These are phyloP conservation scores for Ericerus pela DNA, from an alignment of 1,140 invertebrate species.

Conservation along the genomic window DNA sequence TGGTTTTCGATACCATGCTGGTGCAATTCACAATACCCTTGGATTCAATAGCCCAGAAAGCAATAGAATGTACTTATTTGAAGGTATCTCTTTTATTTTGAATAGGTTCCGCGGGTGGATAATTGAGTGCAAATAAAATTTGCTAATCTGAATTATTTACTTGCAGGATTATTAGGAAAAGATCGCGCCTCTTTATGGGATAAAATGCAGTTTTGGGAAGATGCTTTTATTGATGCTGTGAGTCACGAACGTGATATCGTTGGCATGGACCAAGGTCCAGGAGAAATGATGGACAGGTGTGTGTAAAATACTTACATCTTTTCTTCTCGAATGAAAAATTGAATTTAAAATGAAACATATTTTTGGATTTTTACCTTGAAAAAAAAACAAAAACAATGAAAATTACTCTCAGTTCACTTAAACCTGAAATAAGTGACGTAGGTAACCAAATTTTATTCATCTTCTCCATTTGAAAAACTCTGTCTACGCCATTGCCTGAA, in stretches of 20 bases:
- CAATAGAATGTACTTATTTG: constrained; percentile 78
- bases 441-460: not conserved
- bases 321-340: not conserved
- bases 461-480: not conserved
- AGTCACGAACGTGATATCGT: constrained; percentile 98
- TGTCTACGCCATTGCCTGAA: too few relatives aligned
- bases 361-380: not conserved
- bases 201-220: constrained; percentile 99
- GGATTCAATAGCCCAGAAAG: constrained; percentile 68
- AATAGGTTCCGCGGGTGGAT: not conserved
- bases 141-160: not conserved
- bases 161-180: constrained; percentile 39
- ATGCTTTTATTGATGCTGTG: constrained; percentile 94
- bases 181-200: constrained; percentile 87
- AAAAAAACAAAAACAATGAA: too few relatives aligned
- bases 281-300: constrained; percentile 96
- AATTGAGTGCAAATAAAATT: not conserved
- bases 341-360: not conserved
- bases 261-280: constrained; percentile 97
- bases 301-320: constrained; percentile 5
- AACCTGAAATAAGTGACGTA: too few relatives aligned
- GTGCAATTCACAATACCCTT: constrained; percentile 59
- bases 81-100: constrained; percentile 41
- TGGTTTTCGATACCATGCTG: constrained; percentile 75
- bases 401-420: too few relatives aligned